Conservation (phyloP, 2,113 vertebrate species). For the Ammospiza caudacuta region DNA sequence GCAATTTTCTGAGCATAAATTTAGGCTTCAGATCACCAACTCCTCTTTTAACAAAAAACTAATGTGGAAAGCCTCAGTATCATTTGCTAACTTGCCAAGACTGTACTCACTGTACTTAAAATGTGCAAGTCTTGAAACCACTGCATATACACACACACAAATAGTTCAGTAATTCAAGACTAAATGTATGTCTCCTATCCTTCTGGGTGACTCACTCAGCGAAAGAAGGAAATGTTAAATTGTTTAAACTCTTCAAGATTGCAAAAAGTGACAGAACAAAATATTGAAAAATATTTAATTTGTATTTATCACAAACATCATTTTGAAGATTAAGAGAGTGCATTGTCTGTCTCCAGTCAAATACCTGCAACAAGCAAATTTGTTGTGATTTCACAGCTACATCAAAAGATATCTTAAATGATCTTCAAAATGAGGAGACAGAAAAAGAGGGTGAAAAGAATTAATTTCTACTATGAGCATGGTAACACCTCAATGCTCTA, state of each 20-base stretch:
- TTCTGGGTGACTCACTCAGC: conserved; percentile 39
- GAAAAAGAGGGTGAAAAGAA: background rate
- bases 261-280: background rate
- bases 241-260: conserved; percentile 12
- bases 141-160: background rate
- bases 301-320: conserved; percentile 40
- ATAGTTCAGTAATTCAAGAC: conserved; percentile 54
- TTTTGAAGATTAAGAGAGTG: conserved; percentile 16
- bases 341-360: background rate
- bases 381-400: background rate
- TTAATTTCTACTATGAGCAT: background rate
- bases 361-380: background rate
- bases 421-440: background rate
- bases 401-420: background rate
- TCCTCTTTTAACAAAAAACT: background rate
- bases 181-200: background rate
- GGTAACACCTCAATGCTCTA: background rate
- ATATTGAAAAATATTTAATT: conserved; percentile 11
- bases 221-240: conserved; percentile 12
- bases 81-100: background rate
- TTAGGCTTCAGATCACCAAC: background rate
- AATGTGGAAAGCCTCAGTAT: background rate
- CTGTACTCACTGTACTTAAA: background rate
- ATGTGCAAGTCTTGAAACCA: background rate
- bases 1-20: conserved; percentile 25